Percentiles rank a stretch among this genome's conserved stretches.
Conservation (phyloP, 1,140 invertebrate species). For the Daktulosphaira vitifoliae region DNA sequence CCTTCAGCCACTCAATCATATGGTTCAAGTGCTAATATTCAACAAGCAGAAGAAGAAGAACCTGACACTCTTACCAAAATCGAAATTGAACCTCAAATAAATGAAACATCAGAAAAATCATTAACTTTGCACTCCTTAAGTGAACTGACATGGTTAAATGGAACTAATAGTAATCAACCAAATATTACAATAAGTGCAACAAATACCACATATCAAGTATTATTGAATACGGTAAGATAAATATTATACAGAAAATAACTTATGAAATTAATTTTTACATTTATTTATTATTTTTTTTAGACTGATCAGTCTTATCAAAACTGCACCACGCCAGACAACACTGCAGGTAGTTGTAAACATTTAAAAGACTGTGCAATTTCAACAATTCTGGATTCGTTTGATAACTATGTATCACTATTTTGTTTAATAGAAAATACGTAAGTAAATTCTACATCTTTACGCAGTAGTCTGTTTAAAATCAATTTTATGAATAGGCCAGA, state of each 20-base stretch:
- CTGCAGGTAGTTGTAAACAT: conserved; percentile 15
- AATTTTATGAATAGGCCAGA: too few relatives aligned
- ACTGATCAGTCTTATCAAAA: conserved; percentile 22
- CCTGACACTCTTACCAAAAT: too few relatives aligned
- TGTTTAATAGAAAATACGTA: conserved; percentile 13
- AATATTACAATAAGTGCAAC: not conserved
- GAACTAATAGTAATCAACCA: not conserved
- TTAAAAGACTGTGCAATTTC: conserved; percentile 17
- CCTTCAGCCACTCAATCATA: too few relatives aligned
- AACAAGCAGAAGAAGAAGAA: too few relatives aligned
- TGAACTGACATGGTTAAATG: conserved; percentile 4
- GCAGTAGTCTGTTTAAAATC: too few relatives aligned
- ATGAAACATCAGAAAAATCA: not conserved
- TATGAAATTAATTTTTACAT: too few relatives aligned
- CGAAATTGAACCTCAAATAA: too few relatives aligned
- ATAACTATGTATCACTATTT: conserved; percentile 5
- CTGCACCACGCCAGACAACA: not conserved
- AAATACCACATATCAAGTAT: conserved; percentile 6
- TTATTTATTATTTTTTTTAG: conserved; percentile 9
- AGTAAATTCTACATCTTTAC: too few relatives aligned
- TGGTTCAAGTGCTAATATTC: too few relatives aligned
- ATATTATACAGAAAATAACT: too few relatives aligned
- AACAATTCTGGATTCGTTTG: conserved; percentile 7
- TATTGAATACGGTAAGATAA: conserved; percentile 13
- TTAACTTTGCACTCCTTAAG: not conserved